Evolutionary conservation across 2,888 invertebrate genomes (phyloP), one percentile per base, ranked within the genome.

Genomic region (Zygaena filipendulae): DNA sequence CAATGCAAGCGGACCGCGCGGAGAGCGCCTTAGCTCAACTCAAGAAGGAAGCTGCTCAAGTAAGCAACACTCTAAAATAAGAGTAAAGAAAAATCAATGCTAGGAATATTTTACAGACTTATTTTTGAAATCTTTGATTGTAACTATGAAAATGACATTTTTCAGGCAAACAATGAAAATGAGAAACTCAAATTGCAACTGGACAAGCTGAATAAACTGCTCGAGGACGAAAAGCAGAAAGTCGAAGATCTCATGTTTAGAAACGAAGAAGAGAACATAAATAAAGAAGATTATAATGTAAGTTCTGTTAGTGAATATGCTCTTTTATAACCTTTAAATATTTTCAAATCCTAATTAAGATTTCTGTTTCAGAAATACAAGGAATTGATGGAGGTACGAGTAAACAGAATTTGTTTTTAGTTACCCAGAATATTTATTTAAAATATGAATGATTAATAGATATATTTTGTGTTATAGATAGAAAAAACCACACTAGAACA

Each of bases 171-270:
- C 22, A 60, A 86, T 33, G 84, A 85, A 36, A 81, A 87, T 49
- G 66, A 59, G 27, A 81, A 84, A 47, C 66, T 88, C 9, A 84
- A 84, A 45, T 52, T 62, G 6, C 83, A 86, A 41, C 58, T 82
- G 39, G 74, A 72, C 32, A 80, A 81, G 29, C 66, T 91, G 33
- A 68, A 79, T 40, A 74, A 82, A 35, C 84, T 87, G 48, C 61
- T 94, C 39, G 90, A 90, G 32, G 91, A 92, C 45, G 92, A 92
- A 51, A 82, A 82, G 44, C 87, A 89, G 53, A 92, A 88, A 66
- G 86, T 89, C 3, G 95, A 96, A 74, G 96, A 96, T 64, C 82
- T 96, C 36, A 88, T 93, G 68, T 96, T 96, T 59, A 83, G 91
- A 32, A 88, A 92, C 39, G 97, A 97, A 72, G 97, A 97, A 61